Evolutionary conservation across 2,888 invertebrate species (phyloP), one percentile per base, ranked within the genome.

Genomic region (Neoitamus cyanurus): DNA sequence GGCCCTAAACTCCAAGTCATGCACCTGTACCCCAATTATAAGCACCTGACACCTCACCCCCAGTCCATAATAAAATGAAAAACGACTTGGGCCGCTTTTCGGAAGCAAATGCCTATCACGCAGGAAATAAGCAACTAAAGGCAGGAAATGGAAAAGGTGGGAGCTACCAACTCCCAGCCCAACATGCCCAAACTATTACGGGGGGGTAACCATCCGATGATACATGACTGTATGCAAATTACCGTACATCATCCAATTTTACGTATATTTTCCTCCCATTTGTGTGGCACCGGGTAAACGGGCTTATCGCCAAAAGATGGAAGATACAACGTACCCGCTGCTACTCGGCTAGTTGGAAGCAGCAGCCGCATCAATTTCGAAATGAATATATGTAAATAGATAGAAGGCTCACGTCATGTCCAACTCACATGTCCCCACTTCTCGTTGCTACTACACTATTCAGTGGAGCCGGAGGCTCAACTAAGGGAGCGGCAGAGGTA

Each of bases 71-170:
- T 15, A 25, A 58, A 58, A 58, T 58, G 58, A 58, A 58, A 58
- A 58, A 58, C 58, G 58, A 58, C 58, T 20, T 58, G 20, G 6
- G 20, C 25, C 58, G 20, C 7, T 58, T 20, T 15, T 25, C 58
- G 25, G 58, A 58, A 58, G 58, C 48, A 30, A 28, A 48, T 58
- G 58, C 58, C 58, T 58, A 58, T 58, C 58, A 58, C 58, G 46
- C 30, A 80, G 80, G 80, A 68, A 80, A 80, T 58, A 9, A 58
- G 80, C 30, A 80, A 80, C 80, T 80, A 48, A 34, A 36, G 36
- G 80, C 78, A 68, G 85, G 85, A 85, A 85, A 85, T 85, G 80
- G 84, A 80, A 83, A 83, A 80, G 28, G 30, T 36, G 83, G 80
- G 30, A 30, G 70, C n/a, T 73, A 46, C 31, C 46, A 42, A 15